Percentiles rank a stretch among this genome's conserved stretches.
phyloP scores from a whole-genome alignment of 1,140 invertebrate genomes.

The Sitobion miscanthi region DNA sequence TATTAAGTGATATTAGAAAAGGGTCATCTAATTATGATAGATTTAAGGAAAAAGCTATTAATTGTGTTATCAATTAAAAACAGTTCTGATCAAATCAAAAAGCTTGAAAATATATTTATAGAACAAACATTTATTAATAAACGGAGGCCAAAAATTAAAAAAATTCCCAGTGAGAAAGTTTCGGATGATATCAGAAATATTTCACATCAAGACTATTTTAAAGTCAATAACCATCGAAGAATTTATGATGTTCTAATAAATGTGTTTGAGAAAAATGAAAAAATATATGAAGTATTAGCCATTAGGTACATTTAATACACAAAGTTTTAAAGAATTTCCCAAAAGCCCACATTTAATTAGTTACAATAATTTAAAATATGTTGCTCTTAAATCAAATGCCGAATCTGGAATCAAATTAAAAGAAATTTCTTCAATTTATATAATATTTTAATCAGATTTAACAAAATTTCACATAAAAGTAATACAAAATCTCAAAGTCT shows the following conservation, averaged over 20 bases:
- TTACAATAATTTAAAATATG: conserved; percentile 9
- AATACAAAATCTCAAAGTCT: too few species aligned
- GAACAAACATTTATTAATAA: conserved; percentile 16
- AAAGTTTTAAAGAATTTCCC: conserved; percentile 3
- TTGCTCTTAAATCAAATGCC: conserved; percentile 26
- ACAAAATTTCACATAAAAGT: too few species aligned
- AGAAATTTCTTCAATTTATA: conserved; percentile 39
- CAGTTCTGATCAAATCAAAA: not conserved
- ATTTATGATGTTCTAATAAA: conserved; percentile 27
- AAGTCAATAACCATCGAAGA: not conserved
- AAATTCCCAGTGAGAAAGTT: not conserved
- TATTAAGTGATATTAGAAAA: not conserved
- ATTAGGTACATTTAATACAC: not conserved
- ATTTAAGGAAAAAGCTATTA: not conserved
- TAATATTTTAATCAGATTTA: conserved; percentile 19
- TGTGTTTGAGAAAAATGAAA: conserved; percentile 12
- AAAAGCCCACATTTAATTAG: conserved; percentile 27
- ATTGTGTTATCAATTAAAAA: not conserved
- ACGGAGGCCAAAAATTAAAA: conserved; percentile 21
- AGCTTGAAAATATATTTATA: not conserved
- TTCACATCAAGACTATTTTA: not conserved
- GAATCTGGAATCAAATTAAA: conserved; percentile 23
- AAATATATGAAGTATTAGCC: conserved; percentile 11
- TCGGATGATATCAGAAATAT: conserved; percentile 12
- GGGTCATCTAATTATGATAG: not conserved